These are phyloP conservation scores for Fistularia commersonii DNA, from an alignment of 2,797 vertebrate species.

Conservation along the genomic window DNA sequence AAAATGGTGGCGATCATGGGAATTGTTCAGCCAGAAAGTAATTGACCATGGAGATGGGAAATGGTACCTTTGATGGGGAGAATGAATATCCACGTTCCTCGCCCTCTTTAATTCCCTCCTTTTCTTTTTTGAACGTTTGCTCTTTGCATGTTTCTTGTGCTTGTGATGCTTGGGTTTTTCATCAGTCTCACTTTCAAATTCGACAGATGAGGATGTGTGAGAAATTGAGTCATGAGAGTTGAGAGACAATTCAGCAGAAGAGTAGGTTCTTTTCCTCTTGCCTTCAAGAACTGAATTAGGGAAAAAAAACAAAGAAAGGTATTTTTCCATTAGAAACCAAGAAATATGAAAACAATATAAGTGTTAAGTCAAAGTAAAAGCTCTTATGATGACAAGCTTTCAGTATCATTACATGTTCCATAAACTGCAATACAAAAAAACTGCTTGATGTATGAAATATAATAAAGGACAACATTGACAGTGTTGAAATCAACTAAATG, in stretches of 20 bases:
- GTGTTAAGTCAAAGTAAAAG: no score
- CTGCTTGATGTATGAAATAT: no score
- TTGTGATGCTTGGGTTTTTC: constrained; percentile 68
- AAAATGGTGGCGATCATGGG: background rate
- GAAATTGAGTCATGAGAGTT: constrained; percentile 77
- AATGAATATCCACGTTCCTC: constrained; percentile 52
- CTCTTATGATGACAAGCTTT: no score
- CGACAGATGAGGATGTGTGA: constrained; percentile 70
- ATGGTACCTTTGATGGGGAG: constrained; percentile 72
- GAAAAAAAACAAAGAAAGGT: constrained; percentile 25
- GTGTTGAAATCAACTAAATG: no score
- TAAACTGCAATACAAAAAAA: no score
- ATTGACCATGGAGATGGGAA: background rate
- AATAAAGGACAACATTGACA: no score
- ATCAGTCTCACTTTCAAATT: constrained; percentile 81
- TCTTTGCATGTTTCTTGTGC: constrained; percentile 77
- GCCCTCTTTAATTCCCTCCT: constrained; percentile 73
- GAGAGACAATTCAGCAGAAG: constrained; percentile 78
- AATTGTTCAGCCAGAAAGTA: background rate
- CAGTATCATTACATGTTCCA: no score
- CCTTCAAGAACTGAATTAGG: constrained; percentile 77
- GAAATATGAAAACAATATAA: background rate
- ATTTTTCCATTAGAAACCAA: background rate
- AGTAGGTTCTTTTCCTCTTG: constrained; percentile 79
- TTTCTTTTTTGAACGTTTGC: constrained; percentile 79